Base-by-base conservation (phyloP, 2,888 invertebrate genomes). In the Neoscelio sp. region DNA sequence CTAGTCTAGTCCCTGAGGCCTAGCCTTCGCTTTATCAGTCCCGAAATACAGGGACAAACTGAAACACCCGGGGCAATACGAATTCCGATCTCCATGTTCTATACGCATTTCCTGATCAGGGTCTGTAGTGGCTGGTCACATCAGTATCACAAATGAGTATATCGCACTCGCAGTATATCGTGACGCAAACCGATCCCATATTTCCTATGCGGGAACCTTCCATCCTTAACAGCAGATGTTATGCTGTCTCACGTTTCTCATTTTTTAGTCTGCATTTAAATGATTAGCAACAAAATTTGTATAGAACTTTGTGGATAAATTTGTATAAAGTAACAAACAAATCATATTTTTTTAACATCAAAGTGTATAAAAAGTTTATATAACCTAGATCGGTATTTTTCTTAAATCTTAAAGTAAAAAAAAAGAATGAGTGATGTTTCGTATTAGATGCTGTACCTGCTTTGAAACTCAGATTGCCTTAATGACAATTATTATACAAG, bases 401-500 rank as follows among this genome's bases (percentile, higher is more conserved):
- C n/a, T n/a, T n/a, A n/a, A n/a, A n/a, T 38, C 38, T 13, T n/a
- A 7, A 10, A 20, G 12, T 8, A 46, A 1, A 46, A 7, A n/a
- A n/a, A n/a, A n/a, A n/a, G n/a, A n/a, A n/a, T n/a, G n/a, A 35
- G 3, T 12, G 38, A 38, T 56, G 28, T 54, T 68, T 56, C 35
- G 10, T 15, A 42, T 68, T 44, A 42, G 26, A 68, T 56, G 33
- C 40, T 42, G 88, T 89, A 89, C 88, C 87, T 89, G 88, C 88
- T 89, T 89, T 82, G 85, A 87, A 87, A 88, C 87, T 88, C 87
- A 86, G 85, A 89, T 89, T 89, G 88, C 88, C 89, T 88, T 89
- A 88, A 87, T 85, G 88, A 88, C 87, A 89, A 87, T 88, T 86
- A 87, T 82, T 84, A 85, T 84, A 60, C 13, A 80, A 78, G 84